Conservation (phyloP, 2,113 vertebrate species). For the Bufo bufo region DNA sequence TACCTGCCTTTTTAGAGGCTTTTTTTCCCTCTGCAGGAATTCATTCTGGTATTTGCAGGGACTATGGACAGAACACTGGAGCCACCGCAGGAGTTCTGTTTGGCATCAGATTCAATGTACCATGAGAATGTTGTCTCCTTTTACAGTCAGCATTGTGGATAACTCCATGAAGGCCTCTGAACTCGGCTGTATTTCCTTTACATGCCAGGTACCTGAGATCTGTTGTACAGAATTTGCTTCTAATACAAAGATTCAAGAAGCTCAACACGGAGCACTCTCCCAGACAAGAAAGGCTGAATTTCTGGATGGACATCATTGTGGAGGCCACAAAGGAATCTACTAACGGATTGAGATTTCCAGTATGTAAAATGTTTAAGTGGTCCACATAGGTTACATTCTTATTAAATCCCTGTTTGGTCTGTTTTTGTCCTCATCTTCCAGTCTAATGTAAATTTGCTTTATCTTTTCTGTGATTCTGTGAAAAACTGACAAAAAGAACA, state of each 20-base stretch:
- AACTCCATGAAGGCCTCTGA: background rate
- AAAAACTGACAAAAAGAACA: background rate
- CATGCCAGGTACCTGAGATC: conserved; percentile 87
- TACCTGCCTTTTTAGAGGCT: too few species aligned
- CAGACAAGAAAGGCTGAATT: conserved; percentile 85
- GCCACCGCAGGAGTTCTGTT: too few species aligned
- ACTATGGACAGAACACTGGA: too few species aligned
- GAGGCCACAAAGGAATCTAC: conserved; percentile 86
- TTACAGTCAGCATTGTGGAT: background rate
- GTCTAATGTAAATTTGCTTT: background rate
- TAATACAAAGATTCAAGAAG: conserved; percentile 93
- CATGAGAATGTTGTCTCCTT: background rate
- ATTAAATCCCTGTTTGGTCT: background rate
- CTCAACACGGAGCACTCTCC: conserved; percentile 81
- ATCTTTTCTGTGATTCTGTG: background rate
- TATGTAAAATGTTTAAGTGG: conserved; percentile 65
- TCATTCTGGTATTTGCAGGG: too few species aligned
- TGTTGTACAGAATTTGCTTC: conserved; percentile 90
- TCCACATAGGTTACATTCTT: background rate
- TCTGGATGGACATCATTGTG: conserved; percentile 97
- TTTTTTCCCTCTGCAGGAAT: too few species aligned
- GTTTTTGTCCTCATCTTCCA: background rate
- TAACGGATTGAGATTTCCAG: conserved; percentile 89
- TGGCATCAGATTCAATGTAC: too few species aligned
- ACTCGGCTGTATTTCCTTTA: background rate